These are phyloP conservation scores for Megalops atlanticus DNA, from an alignment of 2,113 vertebrate genomes.

Conservation along the genomic window DNA sequence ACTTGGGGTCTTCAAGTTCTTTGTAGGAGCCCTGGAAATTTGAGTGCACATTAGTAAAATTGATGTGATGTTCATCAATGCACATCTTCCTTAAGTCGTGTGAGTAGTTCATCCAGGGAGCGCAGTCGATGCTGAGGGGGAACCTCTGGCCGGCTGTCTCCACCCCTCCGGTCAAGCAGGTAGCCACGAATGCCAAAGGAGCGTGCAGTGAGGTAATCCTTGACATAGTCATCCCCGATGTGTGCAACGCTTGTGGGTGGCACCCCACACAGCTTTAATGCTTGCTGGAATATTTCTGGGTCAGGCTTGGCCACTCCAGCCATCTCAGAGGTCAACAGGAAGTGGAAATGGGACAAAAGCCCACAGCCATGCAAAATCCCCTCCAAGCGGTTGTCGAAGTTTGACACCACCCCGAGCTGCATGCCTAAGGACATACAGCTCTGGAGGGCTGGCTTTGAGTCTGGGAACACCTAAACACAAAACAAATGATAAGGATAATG, in stretches of 20 bases:
- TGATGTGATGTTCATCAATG: no score
- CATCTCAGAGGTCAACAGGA: conserved; percentile 84
- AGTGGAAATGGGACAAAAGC: conserved; percentile 80
- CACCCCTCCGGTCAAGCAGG: conserved; percentile 65
- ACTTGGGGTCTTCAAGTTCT: no score
- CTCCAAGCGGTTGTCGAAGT: conserved; percentile 86
- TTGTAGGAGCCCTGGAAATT: no score
- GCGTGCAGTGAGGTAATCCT: conserved; percentile 79
- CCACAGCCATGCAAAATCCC: conserved; percentile 68
- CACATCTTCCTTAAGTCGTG: conserved; percentile 52
- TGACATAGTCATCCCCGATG: conserved; percentile 80
- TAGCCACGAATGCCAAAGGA: conserved; percentile 80
- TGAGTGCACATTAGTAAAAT: no score
- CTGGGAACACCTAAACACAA: conserved; percentile 70
- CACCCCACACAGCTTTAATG: conserved; percentile 65
- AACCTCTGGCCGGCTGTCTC: conserved; percentile 38
- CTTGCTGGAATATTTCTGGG: conserved; percentile 75
- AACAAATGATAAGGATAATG: not conserved
- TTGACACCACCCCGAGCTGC: conserved; percentile 82
- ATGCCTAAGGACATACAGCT: conserved; percentile 74
- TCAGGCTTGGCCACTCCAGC: conserved; percentile 80
- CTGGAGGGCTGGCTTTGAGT: conserved; percentile 69
- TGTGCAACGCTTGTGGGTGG: conserved; percentile 71
- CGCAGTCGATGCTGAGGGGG: conserved; percentile 58
- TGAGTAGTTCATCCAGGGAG: conserved; percentile 64